phyloP scores from a whole-genome alignment of 2,797 vertebrate genomes.

The Dendrocincla fuliginosa region DNA sequence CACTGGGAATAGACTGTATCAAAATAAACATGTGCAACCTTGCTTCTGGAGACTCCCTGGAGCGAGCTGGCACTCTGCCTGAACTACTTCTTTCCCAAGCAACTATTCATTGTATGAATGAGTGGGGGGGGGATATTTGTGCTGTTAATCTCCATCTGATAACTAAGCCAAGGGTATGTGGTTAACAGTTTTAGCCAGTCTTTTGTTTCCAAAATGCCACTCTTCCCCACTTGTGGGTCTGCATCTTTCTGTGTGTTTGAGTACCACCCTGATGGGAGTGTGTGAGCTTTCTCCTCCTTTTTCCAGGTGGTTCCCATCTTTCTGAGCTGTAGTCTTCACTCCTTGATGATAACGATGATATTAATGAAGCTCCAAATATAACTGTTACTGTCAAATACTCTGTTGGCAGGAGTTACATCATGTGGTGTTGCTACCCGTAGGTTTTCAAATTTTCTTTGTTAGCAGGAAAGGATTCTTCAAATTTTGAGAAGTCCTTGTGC shows the following conservation, averaged over 20 bases:
- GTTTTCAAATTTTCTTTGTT: background rate
- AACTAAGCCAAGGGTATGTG: background rate
- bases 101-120: conserved; percentile 26
- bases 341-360: background rate
- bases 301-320: background rate
- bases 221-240: background rate
- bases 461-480: background rate
- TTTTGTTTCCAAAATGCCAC: background rate
- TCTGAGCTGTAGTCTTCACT: background rate
- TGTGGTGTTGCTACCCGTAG: background rate
- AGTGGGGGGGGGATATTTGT: background rate
- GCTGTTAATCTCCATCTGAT: background rate
- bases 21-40: conserved; percentile 53
- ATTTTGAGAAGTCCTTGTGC: background rate
- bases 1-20: conserved; percentile 24
- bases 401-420: background rate
- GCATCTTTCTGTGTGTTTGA: background rate
- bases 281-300: background rate
- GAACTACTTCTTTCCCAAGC: conserved; percentile 19
- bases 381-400: background rate
- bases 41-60: conserved; percentile 38
- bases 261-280: background rate
- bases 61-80: background rate
- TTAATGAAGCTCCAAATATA: background rate
- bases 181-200: background rate